Percentiles rank a stretch among this genome's conserved stretches.
phyloP scores from a whole-genome alignment of 2,888 invertebrate species.

The Drosophila meridionalis region DNA sequence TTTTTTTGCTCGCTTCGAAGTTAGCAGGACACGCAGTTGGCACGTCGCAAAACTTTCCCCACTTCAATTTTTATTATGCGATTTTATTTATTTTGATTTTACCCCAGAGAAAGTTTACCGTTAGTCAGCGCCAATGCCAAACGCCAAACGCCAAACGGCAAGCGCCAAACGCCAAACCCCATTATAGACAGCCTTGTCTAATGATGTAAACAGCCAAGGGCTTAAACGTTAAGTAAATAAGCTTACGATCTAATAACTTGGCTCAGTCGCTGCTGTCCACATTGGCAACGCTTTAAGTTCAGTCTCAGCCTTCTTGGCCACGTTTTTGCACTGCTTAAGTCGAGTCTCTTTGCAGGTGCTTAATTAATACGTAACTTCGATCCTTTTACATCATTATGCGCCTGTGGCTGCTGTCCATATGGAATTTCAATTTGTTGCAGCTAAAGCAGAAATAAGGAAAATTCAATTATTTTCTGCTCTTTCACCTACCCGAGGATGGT shows the following conservation, averaged over 20 bases:
- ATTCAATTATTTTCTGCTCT: slow-evolving; percentile 72
- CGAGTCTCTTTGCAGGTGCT: slow-evolving; percentile 23
- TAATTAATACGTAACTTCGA: slow-evolving; percentile 47
- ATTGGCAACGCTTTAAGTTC: slow-evolving; percentile 1
- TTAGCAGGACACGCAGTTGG: slow-evolving; percentile 64
- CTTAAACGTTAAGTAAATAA: slow-evolving; percentile 68
- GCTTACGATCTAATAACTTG: slow-evolving; percentile 70
- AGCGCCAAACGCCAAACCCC: neutral
- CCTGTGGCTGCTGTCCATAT: slow-evolving; percentile 40
- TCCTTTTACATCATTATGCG: slow-evolving; percentile 1
- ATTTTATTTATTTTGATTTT: slow-evolving; percentile 77
- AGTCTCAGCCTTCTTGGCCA: neutral
- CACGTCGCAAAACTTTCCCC: slow-evolving; percentile 69
- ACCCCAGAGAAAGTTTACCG: slow-evolving; percentile 61
- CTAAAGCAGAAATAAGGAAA: slow-evolving; percentile 38
- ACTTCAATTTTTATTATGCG: slow-evolving; percentile 77
- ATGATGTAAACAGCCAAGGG: slow-evolving; percentile 73
- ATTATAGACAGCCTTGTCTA: slow-evolving; percentile 53
- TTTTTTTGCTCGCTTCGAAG: slow-evolving; percentile 33
- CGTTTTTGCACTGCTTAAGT: slow-evolving; percentile 16
- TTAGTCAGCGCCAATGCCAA: slow-evolving; percentile 8
- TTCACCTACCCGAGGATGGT: slow-evolving; percentile 30
- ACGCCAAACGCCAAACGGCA: neutral
- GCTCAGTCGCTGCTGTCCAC: neutral
- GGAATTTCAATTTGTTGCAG: slow-evolving; percentile 66